phyloP scores from a whole-genome alignment of 2,888 invertebrate species.

The Brenthis daphne region DNA sequence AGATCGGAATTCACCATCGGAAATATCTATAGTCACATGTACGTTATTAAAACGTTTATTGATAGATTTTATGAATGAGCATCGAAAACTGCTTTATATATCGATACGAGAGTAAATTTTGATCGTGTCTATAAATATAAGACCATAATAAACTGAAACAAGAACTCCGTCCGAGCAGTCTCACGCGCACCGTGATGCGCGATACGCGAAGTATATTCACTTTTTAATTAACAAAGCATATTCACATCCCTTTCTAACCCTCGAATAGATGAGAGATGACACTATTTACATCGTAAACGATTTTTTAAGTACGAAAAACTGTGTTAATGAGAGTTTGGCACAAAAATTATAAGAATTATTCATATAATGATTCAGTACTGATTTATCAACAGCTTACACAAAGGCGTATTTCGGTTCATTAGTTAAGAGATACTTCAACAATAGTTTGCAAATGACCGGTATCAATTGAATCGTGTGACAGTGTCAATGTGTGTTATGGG shows the following conservation, averaged over 20 bases:
- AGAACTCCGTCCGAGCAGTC: slow-evolving; percentile 55
- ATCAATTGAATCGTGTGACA: slow-evolving; percentile 22
- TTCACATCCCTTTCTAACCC: slow-evolving; percentile 34
- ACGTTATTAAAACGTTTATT: slow-evolving; percentile 24
- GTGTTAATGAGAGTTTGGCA: slow-evolving; percentile 28
- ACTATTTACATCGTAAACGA: slow-evolving; percentile 15
- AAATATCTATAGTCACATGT: slow-evolving; percentile 12
- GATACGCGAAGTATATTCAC: slow-evolving; percentile 39
- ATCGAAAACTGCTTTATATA: slow-evolving; percentile 38
- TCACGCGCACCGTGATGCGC: slow-evolving; percentile 58
- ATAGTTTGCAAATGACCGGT: slow-evolving; percentile 22
- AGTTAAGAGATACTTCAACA: slow-evolving; percentile 8
- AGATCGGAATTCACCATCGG: background rate
- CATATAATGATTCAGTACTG: slow-evolving; percentile 2
- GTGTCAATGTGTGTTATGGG: slow-evolving; percentile 73
- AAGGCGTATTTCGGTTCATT: slow-evolving; percentile 14
- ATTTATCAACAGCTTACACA: background rate
- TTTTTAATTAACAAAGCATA: slow-evolving; percentile 30
- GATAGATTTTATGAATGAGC: slow-evolving; percentile 36
- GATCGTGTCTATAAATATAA: slow-evolving; percentile 66
- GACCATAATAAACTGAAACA: slow-evolving; percentile 54
- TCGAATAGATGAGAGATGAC: slow-evolving; percentile 33
- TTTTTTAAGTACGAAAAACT: slow-evolving; percentile 29
- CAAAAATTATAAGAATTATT: slow-evolving; percentile 18
- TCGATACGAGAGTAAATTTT: slow-evolving; percentile 43